Evolutionary conservation across 1,140 invertebrate species (phyloP), one percentile per base, ranked within the genome.

Genomic region (Drosophila sp.): DNA sequence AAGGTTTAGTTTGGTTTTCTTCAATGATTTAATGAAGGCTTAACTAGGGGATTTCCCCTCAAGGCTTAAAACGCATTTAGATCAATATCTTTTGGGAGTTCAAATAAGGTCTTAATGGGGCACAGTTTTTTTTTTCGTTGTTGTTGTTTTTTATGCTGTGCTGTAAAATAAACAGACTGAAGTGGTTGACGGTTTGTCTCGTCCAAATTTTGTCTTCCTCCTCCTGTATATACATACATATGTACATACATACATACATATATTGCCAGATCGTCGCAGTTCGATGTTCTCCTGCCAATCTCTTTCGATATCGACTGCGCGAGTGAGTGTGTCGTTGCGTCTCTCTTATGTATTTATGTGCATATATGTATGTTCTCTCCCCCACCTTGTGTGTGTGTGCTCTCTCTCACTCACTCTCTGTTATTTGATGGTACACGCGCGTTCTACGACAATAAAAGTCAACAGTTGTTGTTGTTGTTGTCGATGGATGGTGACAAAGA

Each of bases 361-460:
- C 2, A 17, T 17, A 17, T 17, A 17, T 17, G 17, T 17, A 17
- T 17, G 17, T 17, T 17, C 38, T 41, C 40, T 41, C 40, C 11
- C 40, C 40, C 23, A 27, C 23, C 23, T 27, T 50, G 23, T 8
- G n/a, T n/a, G 6, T 3, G 35, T 1, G 23, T 6, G 0, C 44
- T 47, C 44, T 47, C 6, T 47, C 23, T 10, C 23, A 1, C 25
- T 27, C 2, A 3, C 44, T 50, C 44, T 50, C 44, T 50, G 44
- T 50, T 50, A 50, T 25, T 50, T 50, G 44, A 50, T 50, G 44
- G 44, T 50, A 50, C 44, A 50, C 44, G 44, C 44, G 44, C 44
- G 44, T 50, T 50, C 44, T 50, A 50, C 44, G 44, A 50, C 44
- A 50, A 50, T 50, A 50, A 50, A 50, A 50, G 44, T 50, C 44